Evolutionary conservation across 2,113 vertebrate genomes (phyloP).

Genomic region (Chamaea fasciata): DNA sequence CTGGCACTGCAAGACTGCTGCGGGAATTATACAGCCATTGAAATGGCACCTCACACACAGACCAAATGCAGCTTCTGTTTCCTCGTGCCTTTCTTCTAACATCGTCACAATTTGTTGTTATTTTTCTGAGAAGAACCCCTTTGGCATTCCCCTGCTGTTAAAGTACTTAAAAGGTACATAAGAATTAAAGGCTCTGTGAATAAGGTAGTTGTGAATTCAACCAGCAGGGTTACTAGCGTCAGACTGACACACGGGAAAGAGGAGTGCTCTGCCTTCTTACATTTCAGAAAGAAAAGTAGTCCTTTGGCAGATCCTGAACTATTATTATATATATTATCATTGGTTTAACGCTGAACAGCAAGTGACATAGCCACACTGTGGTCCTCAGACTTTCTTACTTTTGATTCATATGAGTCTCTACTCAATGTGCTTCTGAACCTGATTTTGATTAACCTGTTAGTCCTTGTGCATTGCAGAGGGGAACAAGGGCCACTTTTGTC

Average conservation of each 20-base stretch:
- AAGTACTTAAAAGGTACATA: neutral
- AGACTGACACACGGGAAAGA: neutral
- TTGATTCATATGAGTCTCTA: neutral
- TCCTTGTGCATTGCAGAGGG: neutral
- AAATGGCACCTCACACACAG: neutral
- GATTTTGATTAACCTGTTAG: neutral
- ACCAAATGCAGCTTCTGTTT: conserved; percentile 25
- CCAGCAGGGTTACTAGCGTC: neutral
- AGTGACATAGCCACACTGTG: accelerated
- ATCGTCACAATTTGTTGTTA: neutral
- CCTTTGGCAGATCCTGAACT: neutral
- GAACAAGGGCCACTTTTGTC: neutral
- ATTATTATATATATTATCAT: neutral
- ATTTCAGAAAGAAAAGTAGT: neutral
- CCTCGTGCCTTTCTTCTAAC: neutral
- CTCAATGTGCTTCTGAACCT: neutral
- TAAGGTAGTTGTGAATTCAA: neutral
- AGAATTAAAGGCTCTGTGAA: neutral
- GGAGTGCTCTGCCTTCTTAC: neutral
- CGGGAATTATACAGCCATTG: neutral
- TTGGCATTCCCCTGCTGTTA: neutral
- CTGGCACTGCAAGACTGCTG: neutral
- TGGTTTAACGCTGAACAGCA: neutral
- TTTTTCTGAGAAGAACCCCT: neutral
- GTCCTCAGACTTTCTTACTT: neutral